Base-by-base conservation (phyloP, 2,113 vertebrate species). In the Silurus asotus region DNA sequence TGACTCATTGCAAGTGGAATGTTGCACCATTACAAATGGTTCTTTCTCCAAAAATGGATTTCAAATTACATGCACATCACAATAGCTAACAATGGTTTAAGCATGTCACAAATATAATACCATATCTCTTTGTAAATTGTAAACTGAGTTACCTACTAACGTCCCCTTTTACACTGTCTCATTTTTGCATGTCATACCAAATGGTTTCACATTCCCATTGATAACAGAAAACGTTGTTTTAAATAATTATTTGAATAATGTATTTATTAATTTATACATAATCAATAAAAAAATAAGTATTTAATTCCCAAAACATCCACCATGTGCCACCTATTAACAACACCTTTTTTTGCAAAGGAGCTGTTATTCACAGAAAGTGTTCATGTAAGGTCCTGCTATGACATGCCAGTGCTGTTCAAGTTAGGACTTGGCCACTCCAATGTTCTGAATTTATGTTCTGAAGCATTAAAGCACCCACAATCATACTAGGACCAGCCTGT, bases 1-100 rank as follows among this genome's bases (percentile, higher is more conserved):
- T 85, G 61, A 85, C 74, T 78, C 58, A 53, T 37, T 62, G 48
- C 8, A 45, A 23, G 53, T 80, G 84, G 76, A 85, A 80, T 85
- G 62, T 58, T 70, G 13, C 17, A 6, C 8, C 11, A n/a, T 58
- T n/a, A 77, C 17, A 20, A 55, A 56, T 7, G 13, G 49, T 80
- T 62, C 64, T 80, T 7, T 14, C 19, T 70, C 49, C 53, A 70
- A 79, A 85, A 75, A 75, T 64, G 56, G 45, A 74, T 49, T 64
- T 59, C 7, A 4, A 48, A 75, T 59, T 49, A 25, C 15, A 80
- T 59, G 13, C 51, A 62, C 55, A n/a, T 82, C 53, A 67, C 15
- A 55, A 53, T 19, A 45, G 58, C 45, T 53, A 23, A 6, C 51
- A 1, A 10, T 67, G 65, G 11, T 6, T 15, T 67, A 28, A 37